Conservation (phyloP, 1,140 invertebrate species). For the Homalodisca vitripennis region DNA sequence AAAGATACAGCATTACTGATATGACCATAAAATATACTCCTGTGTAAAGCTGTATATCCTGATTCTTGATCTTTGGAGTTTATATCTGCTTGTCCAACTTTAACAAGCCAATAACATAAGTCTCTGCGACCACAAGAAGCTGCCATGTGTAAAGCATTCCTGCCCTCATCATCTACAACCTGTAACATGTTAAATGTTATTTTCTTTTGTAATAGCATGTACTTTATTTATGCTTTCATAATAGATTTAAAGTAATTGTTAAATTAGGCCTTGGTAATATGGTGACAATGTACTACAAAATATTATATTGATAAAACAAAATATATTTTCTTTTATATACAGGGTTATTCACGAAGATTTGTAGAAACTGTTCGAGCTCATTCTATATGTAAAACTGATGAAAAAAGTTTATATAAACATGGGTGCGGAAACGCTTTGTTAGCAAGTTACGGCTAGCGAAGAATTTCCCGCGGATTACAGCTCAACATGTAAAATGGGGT, state of each 20-base stretch:
- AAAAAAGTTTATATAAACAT: too few relatives aligned
- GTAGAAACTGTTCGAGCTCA: background rate
- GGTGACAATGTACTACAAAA: background rate
- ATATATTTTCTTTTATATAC: background rate
- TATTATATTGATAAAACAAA: background rate
- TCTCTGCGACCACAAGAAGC: conserved; percentile 62
- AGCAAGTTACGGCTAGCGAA: too few relatives aligned
- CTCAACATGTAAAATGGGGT: too few relatives aligned
- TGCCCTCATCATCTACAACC: conserved; percentile 53
- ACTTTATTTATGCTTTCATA: background rate
- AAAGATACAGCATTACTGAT: conserved; percentile 62
- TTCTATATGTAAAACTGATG: too few relatives aligned
- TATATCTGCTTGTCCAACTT: conserved; percentile 56
- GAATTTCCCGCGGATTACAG: too few relatives aligned
- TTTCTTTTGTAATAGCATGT: background rate
- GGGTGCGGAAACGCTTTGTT: too few relatives aligned
- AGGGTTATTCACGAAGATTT: background rate
- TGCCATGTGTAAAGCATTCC: conserved; percentile 66
- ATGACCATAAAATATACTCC: conserved; percentile 74
- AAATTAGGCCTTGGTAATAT: background rate
- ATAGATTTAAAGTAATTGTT: background rate
- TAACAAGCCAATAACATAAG: conserved; percentile 66
- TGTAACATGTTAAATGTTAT: background rate
- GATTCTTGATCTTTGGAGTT: conserved; percentile 67
- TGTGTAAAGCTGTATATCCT: conserved; percentile 71